Percentiles rank a stretch among this genome's conserved stretches.
These are phyloP conservation scores for Nasonia vitripennis DNA, from an alignment of 1,140 invertebrate genomes.

Conservation along the genomic window DNA sequence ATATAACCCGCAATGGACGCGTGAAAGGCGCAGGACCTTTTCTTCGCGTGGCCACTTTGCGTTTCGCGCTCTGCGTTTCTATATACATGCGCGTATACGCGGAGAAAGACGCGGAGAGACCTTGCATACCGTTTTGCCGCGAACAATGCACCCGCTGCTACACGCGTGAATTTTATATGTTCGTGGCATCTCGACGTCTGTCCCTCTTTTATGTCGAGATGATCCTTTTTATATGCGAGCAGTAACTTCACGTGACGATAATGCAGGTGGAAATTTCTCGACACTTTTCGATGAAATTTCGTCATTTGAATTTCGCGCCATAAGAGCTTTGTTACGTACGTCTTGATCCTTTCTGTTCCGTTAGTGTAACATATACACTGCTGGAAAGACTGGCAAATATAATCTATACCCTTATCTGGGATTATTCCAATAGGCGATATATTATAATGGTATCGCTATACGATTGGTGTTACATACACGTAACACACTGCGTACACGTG, in stretches of 20 bases:
- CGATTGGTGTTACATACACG: too few species aligned
- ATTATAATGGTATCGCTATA: background rate
- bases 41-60: slow-evolving; percentile 33
- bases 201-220: background rate
- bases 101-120: slow-evolving; percentile 49
- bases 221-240: background rate
- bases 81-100: too few species aligned
- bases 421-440: background rate
- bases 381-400: background rate
- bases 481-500: background rate
- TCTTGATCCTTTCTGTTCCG: too few species aligned
- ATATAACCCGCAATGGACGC: slow-evolving; percentile 20
- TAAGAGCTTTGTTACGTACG: background rate
- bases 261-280: background rate
- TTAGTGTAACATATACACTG: background rate
- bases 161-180: background rate
- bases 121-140: slow-evolving; percentile 60
- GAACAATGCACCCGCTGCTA: slow-evolving; percentile 32
- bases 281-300: background rate
- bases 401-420: background rate
- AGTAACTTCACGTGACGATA: background rate
- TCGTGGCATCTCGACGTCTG: background rate
- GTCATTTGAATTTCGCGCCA: background rate
- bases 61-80: background rate
- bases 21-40: slow-evolving; percentile 60